Base-by-base conservation (phyloP, 2,113 vertebrate species). In the Nansenia antarctica region DNA sequence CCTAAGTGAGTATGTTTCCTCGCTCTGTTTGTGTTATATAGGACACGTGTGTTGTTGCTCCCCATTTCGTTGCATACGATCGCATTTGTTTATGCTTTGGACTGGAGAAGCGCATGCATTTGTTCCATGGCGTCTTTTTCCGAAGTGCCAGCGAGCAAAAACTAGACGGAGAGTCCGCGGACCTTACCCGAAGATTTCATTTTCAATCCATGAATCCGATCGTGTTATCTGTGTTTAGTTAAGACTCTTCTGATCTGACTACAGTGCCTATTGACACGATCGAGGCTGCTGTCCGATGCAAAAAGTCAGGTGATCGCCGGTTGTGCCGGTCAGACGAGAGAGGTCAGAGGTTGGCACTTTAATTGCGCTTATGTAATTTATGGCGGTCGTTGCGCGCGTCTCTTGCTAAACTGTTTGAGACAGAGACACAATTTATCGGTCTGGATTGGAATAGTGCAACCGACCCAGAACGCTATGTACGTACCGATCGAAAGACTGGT, bases 341-440 rank as follows among this genome's bases (percentile, higher is more conserved):
- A n/a, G 92, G 92, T 93, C 91, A 93, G 82, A 89, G 91, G 91
- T 93, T 89, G 88, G 89, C 92, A 90, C 87, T 93, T 92, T 92
- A 90, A 92, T 91, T 90, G 89, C 90, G 79, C 79, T 90, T 88
- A 82, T 88, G 87, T 91, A 89, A 93, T 93, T 91, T 92, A 92
- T 92, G 89, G 85, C 75, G 81, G 83, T 81, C 66, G 86, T 84
- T 81, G 85, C 54, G 6, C 79, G 71, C 82, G 86, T 76, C 81
- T 80, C 82, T 82, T 60, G 72, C 78, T 87, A 75, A 89, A 88
- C 83, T 80, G 82, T 86, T 87, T 12, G 65, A 74, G 82, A 83
- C 85, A 78, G 79, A 86, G 82, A 69, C 65, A 35, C 66, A 79
- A 85, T 87, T 87, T 85, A 90, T 88, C 82, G 82, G 84, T 85